A percentile compares a stretch with the other conserved stretches of the same genome.
Evolutionary conservation across 2,797 vertebrate genomes (phyloP).

Genomic region (Sebastes trivittatus): DNA sequence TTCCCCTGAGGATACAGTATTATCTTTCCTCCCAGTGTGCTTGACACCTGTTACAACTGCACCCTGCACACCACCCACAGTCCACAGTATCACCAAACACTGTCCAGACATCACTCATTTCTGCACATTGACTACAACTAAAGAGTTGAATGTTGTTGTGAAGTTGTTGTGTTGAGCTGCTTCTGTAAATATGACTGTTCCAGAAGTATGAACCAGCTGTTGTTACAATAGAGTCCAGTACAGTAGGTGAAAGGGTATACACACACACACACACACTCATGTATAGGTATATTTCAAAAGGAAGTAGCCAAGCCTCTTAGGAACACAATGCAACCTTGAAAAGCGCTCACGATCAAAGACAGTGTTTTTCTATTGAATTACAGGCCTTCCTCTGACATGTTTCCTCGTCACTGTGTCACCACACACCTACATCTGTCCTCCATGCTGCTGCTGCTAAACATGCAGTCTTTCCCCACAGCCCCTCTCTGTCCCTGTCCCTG

Average conservation of each 20-base stretch:
- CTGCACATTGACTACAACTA: not conserved
- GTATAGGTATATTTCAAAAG: not conserved
- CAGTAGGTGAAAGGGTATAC: constrained; percentile 7
- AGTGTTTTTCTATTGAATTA: constrained; percentile 14
- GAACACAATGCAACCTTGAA: constrained; percentile 30
- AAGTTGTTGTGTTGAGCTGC: not conserved
- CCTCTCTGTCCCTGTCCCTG: constrained; percentile 17
- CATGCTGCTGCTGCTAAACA: not conserved
- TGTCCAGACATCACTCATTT: constrained; percentile 26
- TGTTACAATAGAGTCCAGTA: constrained; percentile 9
- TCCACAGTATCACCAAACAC: constrained; percentile 27
- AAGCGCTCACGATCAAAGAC: constrained; percentile 24
- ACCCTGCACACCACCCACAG: not conserved
- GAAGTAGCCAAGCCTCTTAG: constrained; percentile 28
- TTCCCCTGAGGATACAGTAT: constrained; percentile 31
- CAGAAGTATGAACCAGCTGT: not conserved
- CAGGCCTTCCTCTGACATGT: constrained; percentile 11
- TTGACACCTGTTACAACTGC: constrained; percentile 63
- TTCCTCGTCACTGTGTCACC: constrained; percentile 17
- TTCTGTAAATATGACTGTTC: not conserved
- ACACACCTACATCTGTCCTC: constrained; percentile 16
- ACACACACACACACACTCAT: not conserved
- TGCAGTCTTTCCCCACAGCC: not conserved
- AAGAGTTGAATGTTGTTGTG: not conserved
- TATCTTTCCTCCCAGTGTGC: constrained; percentile 35